Evolutionary conservation across 2,797 vertebrate species (phyloP).

Genomic region (Acomys russatus): DNA sequence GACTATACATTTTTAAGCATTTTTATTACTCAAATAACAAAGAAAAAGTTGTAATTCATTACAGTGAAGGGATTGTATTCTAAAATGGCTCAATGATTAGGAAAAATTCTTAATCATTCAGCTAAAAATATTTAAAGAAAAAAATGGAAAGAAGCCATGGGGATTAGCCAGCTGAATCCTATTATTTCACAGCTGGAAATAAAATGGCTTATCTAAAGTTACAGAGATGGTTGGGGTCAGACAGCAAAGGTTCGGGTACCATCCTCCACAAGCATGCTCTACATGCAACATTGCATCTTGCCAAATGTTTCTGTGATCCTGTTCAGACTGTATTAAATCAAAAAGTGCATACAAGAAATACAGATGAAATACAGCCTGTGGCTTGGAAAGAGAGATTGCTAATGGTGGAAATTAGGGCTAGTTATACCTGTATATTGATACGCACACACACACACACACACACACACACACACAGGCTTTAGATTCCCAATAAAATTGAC

Average conservation of each 20-base stretch:
- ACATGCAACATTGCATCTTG: neutral
- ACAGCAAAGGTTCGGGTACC: neutral
- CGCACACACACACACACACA: too few relatives aligned
- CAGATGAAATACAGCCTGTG: neutral
- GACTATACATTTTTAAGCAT: neutral
- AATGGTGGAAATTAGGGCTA: neutral
- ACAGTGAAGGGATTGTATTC: neutral
- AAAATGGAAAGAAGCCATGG: neutral
- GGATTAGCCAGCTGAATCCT: neutral
- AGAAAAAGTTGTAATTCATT: constrained; percentile 40
- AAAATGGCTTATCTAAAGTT: neutral
- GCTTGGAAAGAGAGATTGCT: neutral
- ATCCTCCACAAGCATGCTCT: neutral
- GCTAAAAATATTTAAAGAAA: constrained; percentile 42
- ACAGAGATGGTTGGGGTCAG: neutral
- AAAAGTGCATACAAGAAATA: neutral
- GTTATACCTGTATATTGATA: neutral
- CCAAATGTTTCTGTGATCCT: neutral
- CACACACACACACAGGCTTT: neutral
- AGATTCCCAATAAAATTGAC: neutral
- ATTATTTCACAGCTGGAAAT: neutral
- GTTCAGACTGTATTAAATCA: neutral
- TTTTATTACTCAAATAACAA: constrained; percentile 34
- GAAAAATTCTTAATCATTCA: constrained; percentile 32
- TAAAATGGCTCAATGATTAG: neutral